Evolutionary conservation across 2,113 vertebrate species (phyloP).

Genomic region (Poeciliopsis occidentalis): DNA sequence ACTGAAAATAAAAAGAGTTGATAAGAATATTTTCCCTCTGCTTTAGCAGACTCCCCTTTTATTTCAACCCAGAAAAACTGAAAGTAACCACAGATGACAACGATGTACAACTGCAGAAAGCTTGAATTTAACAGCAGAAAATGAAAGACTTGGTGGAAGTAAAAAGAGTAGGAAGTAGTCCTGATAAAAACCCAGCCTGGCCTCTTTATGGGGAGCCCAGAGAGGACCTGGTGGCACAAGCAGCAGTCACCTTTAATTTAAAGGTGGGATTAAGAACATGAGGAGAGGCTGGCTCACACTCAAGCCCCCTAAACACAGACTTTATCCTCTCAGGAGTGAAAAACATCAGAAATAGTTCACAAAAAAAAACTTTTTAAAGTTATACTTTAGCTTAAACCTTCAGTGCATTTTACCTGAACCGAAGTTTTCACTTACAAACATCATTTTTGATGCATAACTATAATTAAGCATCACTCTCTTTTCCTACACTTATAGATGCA

Average conservation of each 20-base stretch:
- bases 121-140: neutral
- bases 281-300: neutral
- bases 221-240: constrained; percentile 36
- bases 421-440: no score
- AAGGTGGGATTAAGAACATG: constrained; percentile 13
- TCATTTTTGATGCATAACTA: no score
- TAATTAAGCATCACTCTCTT: no score
- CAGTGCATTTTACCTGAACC: no score
- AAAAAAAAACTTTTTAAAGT: no score
- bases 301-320: neutral
- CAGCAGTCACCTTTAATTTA: constrained; percentile 51
- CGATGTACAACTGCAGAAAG: no score
- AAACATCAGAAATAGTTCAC: neutral
- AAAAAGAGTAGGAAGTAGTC: neutral
- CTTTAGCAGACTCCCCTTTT: neutral
- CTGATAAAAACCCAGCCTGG: constrained; percentile 3
- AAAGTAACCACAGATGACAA: no score
- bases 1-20: no score
- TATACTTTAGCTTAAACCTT: no score
- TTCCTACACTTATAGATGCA: no score
- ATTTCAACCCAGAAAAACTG: no score
- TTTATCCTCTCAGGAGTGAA: neutral
- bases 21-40: neutral
- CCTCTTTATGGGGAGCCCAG: constrained; percentile 25
- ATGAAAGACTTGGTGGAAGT: neutral